These are phyloP conservation scores for Pandion haliaetus DNA, from an alignment of 2,113 vertebrate species.

Conservation along the genomic window DNA sequence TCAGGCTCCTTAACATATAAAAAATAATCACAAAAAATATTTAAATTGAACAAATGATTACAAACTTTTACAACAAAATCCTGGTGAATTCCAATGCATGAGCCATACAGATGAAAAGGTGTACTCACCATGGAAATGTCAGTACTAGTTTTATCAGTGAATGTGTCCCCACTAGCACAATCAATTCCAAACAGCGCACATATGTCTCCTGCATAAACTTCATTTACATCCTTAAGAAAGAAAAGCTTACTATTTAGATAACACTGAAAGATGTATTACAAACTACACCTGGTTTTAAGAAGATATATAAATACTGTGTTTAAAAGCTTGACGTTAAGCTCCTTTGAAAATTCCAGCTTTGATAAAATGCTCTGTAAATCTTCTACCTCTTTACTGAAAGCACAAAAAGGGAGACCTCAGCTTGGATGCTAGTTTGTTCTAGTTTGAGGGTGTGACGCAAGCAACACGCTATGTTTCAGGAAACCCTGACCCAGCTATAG, in stretches of 20 bases:
- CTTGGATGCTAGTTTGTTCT: not conserved
- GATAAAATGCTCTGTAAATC: not conserved
- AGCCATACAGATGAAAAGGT: not conserved
- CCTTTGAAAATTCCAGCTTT: not conserved
- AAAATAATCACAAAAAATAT: not conserved
- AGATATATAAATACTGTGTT: not conserved
- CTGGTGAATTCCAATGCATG: no score
- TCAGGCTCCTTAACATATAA: not conserved
- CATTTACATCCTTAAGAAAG: constrained; percentile 85
- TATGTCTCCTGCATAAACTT: constrained; percentile 92
- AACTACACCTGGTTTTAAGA: not conserved
- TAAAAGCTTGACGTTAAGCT: not conserved
- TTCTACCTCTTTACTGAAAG: not conserved
- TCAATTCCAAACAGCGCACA: constrained; percentile 96
- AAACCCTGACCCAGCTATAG: not conserved
- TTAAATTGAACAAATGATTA: not conserved
- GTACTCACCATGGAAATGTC: constrained; percentile 89
- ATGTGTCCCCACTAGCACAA: constrained; percentile 96
- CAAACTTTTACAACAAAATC: not conserved
- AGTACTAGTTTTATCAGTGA: constrained; percentile 79
- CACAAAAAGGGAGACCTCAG: not conserved
- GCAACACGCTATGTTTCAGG: not conserved
- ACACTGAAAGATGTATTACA: accelerated
- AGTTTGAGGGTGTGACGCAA: not conserved
- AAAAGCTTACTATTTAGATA: not conserved